phyloP scores from a whole-genome alignment of 2,888 invertebrate genomes.

The Andricus curvator region DNA sequence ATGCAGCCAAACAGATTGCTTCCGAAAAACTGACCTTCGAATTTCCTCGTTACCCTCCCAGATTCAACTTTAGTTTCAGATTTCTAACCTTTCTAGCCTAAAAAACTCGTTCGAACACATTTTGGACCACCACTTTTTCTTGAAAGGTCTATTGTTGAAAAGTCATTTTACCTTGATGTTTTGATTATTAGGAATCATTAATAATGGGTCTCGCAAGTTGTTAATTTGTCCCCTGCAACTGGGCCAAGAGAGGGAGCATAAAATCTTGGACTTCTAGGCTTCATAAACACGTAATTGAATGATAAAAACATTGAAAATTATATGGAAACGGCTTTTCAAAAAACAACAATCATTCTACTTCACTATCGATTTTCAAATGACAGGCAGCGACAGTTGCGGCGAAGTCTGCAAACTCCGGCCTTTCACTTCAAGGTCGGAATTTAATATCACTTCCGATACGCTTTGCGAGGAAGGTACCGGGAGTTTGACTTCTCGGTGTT shows the following conservation, averaged over 20 bases:
- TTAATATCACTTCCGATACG: not conserved
- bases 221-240: not conserved
- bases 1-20: slow-evolving; percentile 26
- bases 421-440: slow-evolving; percentile 7
- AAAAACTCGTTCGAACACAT: not conserved
- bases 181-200: not conserved
- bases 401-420: not conserved
- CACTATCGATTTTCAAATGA: slow-evolving; percentile 30
- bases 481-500: not conserved
- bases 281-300: not conserved
- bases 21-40: not conserved
- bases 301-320: not conserved
- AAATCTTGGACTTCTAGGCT: not conserved
- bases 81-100: not conserved
- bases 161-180: not conserved
- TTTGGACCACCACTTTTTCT: not conserved
- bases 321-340: not conserved
- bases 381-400: not conserved
- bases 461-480: not conserved
- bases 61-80: not conserved
- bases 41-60: not conserved
- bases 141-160: not conserved
- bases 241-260: not conserved
- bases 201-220: not conserved
- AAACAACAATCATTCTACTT: slow-evolving; percentile 7